phyloP scores from a whole-genome alignment of 2,888 invertebrate genomes.

The Frankliniella intonsa region DNA sequence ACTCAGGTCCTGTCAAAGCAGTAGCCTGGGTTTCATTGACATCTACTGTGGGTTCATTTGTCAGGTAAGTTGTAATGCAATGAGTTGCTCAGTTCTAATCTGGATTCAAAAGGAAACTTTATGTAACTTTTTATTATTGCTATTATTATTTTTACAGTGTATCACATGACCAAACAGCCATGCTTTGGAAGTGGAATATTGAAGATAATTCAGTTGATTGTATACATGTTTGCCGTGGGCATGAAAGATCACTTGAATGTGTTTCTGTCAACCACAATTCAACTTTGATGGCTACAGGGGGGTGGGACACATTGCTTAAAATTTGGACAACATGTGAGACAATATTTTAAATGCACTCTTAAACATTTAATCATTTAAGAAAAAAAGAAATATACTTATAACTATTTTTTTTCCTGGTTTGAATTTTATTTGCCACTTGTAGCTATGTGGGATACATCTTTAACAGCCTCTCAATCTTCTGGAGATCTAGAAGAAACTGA shows the following conservation, averaged over 20 bases:
- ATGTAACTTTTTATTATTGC: not conserved
- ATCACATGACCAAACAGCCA: slow-evolving; percentile 87
- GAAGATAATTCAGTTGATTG: slow-evolving; percentile 69
- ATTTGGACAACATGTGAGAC: slow-evolving; percentile 74
- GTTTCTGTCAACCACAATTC: slow-evolving; percentile 69
- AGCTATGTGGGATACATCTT: not conserved
- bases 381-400: not conserved
- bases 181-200: slow-evolving; percentile 85
- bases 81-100: not conserved
- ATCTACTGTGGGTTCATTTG: slow-evolving; percentile 62
- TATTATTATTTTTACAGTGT: slow-evolving; percentile 62
- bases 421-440: not conserved
- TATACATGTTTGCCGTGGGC: slow-evolving; percentile 78
- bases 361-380: not conserved
- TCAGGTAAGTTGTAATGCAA: slow-evolving; percentile 51
- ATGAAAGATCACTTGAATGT: slow-evolving; percentile 87
- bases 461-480: slow-evolving; percentile 9
- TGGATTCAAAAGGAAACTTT: slow-evolving; percentile 8
- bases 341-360: not conserved
- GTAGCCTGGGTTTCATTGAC: slow-evolving; percentile 77
- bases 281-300: slow-evolving; percentile 71
- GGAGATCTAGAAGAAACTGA: slow-evolving; percentile 56
- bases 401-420: not conserved
- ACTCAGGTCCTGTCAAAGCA: slow-evolving; percentile 80
- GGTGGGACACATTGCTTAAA: slow-evolving; percentile 89